Base-by-base conservation (phyloP, 2,113 vertebrate genomes). In the Kryptolebias marmoratus region DNA sequence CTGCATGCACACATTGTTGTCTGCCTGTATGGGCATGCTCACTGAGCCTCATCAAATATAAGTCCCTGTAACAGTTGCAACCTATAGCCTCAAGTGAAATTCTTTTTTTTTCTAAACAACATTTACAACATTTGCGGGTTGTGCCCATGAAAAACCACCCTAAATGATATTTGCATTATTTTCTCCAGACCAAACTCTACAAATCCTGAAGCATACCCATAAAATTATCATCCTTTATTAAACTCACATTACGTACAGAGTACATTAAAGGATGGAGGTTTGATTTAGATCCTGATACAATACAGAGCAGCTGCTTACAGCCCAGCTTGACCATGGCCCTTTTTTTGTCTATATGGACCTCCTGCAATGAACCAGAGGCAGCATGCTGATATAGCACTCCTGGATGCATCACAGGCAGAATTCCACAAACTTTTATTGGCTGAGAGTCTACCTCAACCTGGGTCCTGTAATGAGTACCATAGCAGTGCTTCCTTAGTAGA, bases 321-420 rank as follows among this genome's bases (percentile, higher is more conserved):
- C 67, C 75, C 71, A 58, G 61, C 61, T 73, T 69, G 82, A 80
- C 82, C 71, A 63, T 44, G 64, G 71, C 61, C 65, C 44, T 59
- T 74, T 73, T 82, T 59, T 80, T 75, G 79, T 84, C 73, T 83
- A 68, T 78, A 77, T 79, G 79, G 82, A 73, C 82, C 78, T 77
- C 63, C 82, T 82, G 73, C 81, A 68, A 71, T 66, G 87, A 81
- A 75, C 67, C 48, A 11, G 50, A 77, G 74, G 65, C 73, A 82
- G 80, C 80, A 64, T 87, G 90, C 92, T 93, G 93, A 91, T 89
- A 69, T 82, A 83, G 90, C 88, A 90, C 81, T 90, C 83, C 79
- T 83, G 81, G 71, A 87, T 89, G 90, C 86, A 90, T 89, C 87
- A 88, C 88, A 80, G 86, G 85, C 86, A 91, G 82, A 92, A 90